Percentiles rank a stretch among this genome's conserved stretches.
Conservation (phyloP, 2,113 vertebrate genomes). For the Lates calcarifer region DNA sequence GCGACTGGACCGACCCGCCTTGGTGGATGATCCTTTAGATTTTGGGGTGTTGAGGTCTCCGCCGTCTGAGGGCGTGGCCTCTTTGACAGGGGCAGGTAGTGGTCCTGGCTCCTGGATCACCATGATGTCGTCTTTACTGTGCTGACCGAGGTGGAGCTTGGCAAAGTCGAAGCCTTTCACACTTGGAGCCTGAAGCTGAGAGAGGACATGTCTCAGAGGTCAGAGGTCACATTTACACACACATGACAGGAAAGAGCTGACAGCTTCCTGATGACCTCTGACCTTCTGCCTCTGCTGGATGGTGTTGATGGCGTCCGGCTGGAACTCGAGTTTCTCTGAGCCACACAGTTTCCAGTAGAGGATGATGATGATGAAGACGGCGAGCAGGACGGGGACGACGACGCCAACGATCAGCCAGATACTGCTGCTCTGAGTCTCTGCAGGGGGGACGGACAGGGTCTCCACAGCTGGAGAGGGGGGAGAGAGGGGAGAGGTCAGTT, state of each 20-base stretch:
- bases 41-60: slow-evolving; percentile 94
- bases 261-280: slow-evolving; percentile 49
- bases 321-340: slow-evolving; percentile 97
- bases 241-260: not conserved
- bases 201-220: slow-evolving; percentile 24
- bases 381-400: slow-evolving; percentile 92
- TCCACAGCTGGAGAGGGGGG: slow-evolving; percentile 87
- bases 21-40: slow-evolving; percentile 89
- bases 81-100: slow-evolving; percentile 89
- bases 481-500: not conserved
- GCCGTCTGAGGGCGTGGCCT: slow-evolving; percentile 91
- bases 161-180: slow-evolving; percentile 99
- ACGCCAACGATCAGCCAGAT: slow-evolving; percentile 96
- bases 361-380: slow-evolving; percentile 92
- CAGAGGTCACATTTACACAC: not conserved
- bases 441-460: slow-evolving; percentile 83
- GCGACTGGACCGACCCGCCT: slow-evolving; percentile 86
- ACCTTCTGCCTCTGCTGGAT: slow-evolving; percentile 98
- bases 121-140: slow-evolving; percentile 95
- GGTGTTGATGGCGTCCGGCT: slow-evolving; percentile 94
- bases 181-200: slow-evolving; percentile 94
- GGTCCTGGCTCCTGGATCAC: slow-evolving; percentile 94
- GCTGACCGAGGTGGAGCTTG: slow-evolving; percentile 97
- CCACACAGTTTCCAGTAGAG: slow-evolving; percentile 99
- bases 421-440: slow-evolving; percentile 91